A percentile compares a stretch with the other conserved stretches of the same genome.
Conservation (phyloP, 2,113 vertebrate genomes). For the Solenodon paradoxus region DNA sequence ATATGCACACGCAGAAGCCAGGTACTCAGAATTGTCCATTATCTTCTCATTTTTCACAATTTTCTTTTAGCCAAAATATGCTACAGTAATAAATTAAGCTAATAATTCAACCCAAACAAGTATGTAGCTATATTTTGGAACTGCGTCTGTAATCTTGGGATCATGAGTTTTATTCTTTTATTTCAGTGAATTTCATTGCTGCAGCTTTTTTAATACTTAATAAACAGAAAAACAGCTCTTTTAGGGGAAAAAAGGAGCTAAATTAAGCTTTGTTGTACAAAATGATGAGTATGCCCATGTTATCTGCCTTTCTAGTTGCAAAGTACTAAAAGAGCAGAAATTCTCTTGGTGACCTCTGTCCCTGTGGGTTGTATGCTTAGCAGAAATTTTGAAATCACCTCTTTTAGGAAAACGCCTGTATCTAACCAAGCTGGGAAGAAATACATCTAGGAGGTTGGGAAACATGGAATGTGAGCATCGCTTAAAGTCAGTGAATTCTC, state of each 20-base stretch:
- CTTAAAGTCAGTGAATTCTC: background rate
- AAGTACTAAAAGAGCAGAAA: background rate
- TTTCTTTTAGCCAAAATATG: background rate
- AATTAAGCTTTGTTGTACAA: background rate
- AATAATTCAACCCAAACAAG: background rate
- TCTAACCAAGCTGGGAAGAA: background rate
- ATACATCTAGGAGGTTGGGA: background rate
- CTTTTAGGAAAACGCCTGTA: background rate
- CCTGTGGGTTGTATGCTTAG: background rate
- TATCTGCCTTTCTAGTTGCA: background rate
- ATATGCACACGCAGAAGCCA: background rate
- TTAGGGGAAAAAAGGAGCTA: too few relatives aligned
- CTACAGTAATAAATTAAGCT: background rate
- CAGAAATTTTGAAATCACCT: background rate
- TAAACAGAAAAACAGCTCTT: too few relatives aligned
- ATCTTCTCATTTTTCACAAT: background rate
- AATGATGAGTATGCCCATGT: background rate
- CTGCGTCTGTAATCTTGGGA: background rate
- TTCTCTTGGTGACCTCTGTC: background rate
- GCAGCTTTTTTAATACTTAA: too few relatives aligned
- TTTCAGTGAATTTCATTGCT: too few relatives aligned
- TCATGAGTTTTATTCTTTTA: too few relatives aligned
- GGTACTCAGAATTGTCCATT: background rate
- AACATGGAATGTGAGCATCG: background rate
- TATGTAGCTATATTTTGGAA: background rate